Conservation (phyloP, 2,888 invertebrate species). For the Polymixis flavicincta region DNA sequence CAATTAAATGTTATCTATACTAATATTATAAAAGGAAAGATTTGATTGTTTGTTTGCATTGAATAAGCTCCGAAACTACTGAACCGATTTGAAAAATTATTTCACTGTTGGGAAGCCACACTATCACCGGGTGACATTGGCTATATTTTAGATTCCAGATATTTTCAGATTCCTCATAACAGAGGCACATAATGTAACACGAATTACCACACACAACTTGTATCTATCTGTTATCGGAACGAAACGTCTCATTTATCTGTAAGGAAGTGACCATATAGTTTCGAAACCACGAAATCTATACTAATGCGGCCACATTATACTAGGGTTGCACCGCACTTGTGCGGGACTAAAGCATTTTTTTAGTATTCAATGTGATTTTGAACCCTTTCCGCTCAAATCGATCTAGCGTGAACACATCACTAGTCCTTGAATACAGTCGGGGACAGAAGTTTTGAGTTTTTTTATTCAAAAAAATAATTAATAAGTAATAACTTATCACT, state of each 20-base stretch:
- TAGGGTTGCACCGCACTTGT: slow-evolving; percentile 64
- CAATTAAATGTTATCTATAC: too few relatives aligned
- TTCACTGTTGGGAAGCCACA: too few relatives aligned
- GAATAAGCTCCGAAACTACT: too few relatives aligned
- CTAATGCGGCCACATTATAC: slow-evolving; percentile 52
- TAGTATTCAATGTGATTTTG: slow-evolving; percentile 58
- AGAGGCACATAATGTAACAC: not conserved
- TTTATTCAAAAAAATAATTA: too few relatives aligned
- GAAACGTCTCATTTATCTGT: slow-evolving; percentile 50
- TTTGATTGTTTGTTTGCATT: too few relatives aligned
- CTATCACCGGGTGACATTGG: too few relatives aligned
- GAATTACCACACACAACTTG: slow-evolving; percentile 13
- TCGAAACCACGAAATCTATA: slow-evolving; percentile 53
- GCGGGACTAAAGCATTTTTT: slow-evolving; percentile 73
- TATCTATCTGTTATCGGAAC: slow-evolving; percentile 34
- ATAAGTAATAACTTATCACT: too few relatives aligned
- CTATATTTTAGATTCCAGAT: too few relatives aligned
- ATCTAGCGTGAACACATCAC: slow-evolving; percentile 79
- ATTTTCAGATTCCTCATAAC: too few relatives aligned
- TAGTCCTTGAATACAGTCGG: slow-evolving; percentile 69
- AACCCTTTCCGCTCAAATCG: slow-evolving; percentile 78
- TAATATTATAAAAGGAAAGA: too few relatives aligned
- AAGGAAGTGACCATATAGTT: slow-evolving; percentile 56
- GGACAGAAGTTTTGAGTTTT: not conserved
- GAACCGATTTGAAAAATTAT: too few relatives aligned